A percentile compares a stretch with the other conserved stretches of the same genome.
These are phyloP conservation scores for Flabesymbios commensalis DNA, from an alignment of 2,888 invertebrate genomes.

Conservation along the genomic window DNA sequence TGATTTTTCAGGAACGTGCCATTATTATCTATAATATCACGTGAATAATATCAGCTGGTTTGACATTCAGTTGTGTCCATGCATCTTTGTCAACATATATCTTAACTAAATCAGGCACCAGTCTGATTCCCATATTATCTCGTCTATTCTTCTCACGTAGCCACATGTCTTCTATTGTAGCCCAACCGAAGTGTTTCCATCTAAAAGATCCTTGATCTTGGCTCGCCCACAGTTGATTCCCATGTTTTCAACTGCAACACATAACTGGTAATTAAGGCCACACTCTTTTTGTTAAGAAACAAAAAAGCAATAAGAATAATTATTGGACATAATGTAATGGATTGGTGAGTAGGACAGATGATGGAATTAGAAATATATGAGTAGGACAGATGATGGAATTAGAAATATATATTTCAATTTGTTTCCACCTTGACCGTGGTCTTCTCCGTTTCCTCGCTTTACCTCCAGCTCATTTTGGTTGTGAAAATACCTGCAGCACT, in stretches of 20 bases:
- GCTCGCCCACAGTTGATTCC: neutral
- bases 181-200: constrained; percentile 1
- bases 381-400: neutral
- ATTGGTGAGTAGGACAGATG: neutral
- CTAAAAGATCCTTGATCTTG: neutral
- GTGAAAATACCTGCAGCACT: too few relatives aligned
- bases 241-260: neutral
- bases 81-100: constrained; percentile 6
- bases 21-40: too few relatives aligned
- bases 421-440: too few relatives aligned
- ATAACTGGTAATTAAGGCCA: too few relatives aligned
- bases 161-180: constrained; percentile 4
- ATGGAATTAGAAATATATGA: too few relatives aligned
- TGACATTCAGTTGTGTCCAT: constrained; percentile 13
- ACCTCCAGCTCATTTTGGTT: too few relatives aligned
- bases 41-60: constrained; percentile 12
- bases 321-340: too few relatives aligned
- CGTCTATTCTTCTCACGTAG: neutral
- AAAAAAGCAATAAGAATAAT: too few relatives aligned
- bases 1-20: too few relatives aligned
- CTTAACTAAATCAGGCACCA: constrained; percentile 3
- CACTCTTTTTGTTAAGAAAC: too few relatives aligned
- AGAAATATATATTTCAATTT: too few relatives aligned
- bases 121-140: neutral
- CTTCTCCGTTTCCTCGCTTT: too few relatives aligned